A percentile compares a stretch with the other conserved stretches of the same genome.
These are phyloP conservation scores for Crocodylus rhombifer DNA, from an alignment of 2,797 vertebrate genomes.

Conservation along the genomic window DNA sequence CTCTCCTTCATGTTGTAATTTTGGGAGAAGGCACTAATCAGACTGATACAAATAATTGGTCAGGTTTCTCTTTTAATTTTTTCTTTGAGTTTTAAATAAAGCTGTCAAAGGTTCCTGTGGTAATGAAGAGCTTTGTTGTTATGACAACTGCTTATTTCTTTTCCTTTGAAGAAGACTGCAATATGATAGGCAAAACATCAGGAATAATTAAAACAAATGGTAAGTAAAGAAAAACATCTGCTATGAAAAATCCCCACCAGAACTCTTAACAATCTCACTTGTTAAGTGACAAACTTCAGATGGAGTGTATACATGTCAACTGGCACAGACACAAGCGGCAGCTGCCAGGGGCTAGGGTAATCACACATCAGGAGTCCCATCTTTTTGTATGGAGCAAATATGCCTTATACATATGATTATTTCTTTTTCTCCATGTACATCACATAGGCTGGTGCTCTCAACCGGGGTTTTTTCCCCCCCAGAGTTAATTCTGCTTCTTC, in stretches of 20 bases:
- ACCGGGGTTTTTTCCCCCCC: background rate
- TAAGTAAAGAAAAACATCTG: conserved; percentile 61
- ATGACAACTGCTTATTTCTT: conserved; percentile 84
- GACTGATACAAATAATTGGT: conserved; percentile 85
- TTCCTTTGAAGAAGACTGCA: conserved; percentile 77
- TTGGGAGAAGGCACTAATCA: conserved; percentile 82
- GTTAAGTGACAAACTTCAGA: conserved; percentile 62
- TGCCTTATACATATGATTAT: accelerated
- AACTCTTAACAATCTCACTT: conserved; percentile 44
- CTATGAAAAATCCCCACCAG: conserved; percentile 65
- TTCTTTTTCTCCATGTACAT: background rate
- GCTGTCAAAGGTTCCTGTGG: conserved; percentile 82
- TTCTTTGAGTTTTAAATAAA: conserved; percentile 82
- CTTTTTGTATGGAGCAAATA: background rate
- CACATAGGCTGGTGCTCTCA: background rate
- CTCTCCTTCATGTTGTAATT: conserved; percentile 78
- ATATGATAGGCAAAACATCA: conserved; percentile 80
- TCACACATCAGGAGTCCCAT: background rate
- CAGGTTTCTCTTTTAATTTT: conserved; percentile 78
- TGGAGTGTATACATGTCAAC: conserved; percentile 11
- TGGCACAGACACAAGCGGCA: background rate
- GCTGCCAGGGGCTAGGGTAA: background rate
- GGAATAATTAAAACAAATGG: conserved; percentile 82
- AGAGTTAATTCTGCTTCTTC: background rate
- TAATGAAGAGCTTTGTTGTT: conserved; percentile 87